A percentile compares a stretch with the other conserved stretches of the same genome.
These are phyloP conservation scores for Zingel zingel DNA, from an alignment of 2,113 vertebrate species.

Conservation along the genomic window DNA sequence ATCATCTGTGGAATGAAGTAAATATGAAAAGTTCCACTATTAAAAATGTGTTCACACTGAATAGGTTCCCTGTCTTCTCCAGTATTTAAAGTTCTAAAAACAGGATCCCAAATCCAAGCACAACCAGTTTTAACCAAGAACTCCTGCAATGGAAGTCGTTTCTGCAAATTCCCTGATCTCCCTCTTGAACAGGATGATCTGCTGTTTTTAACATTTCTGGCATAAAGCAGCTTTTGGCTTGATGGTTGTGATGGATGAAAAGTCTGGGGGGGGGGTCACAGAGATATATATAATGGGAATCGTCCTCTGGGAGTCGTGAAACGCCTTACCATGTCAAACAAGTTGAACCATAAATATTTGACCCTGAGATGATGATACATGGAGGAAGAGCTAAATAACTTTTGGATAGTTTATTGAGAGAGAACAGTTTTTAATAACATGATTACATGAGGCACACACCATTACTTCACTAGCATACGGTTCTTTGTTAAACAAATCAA, in stretches of 20 bases:
- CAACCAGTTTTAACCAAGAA: background rate
- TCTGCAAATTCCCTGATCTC: background rate
- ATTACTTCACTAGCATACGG: background rate
- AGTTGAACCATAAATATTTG: background rate
- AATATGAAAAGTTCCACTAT: background rate
- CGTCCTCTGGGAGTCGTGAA: background rate
- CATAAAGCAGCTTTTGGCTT: background rate
- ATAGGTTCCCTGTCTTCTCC: background rate
- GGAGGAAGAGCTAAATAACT: background rate
- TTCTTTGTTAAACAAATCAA: constrained; percentile 5
- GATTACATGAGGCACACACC: background rate
- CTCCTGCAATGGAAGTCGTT: background rate
- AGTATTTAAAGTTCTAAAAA: background rate
- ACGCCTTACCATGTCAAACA: background rate
- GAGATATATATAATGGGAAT: background rate
- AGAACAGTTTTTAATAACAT: background rate
- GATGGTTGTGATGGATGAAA: background rate
- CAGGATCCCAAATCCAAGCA: background rate
- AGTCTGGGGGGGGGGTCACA: background rate
- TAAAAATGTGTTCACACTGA: background rate
- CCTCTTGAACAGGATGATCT: background rate
- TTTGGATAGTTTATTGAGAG: background rate
- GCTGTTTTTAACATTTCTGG: background rate
- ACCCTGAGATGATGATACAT: background rate
- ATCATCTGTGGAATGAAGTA: background rate